A percentile compares a stretch with the other conserved stretches of the same genome.
Conservation (phyloP, 1,140 invertebrate species). For the Drosophila oshimai region DNA sequence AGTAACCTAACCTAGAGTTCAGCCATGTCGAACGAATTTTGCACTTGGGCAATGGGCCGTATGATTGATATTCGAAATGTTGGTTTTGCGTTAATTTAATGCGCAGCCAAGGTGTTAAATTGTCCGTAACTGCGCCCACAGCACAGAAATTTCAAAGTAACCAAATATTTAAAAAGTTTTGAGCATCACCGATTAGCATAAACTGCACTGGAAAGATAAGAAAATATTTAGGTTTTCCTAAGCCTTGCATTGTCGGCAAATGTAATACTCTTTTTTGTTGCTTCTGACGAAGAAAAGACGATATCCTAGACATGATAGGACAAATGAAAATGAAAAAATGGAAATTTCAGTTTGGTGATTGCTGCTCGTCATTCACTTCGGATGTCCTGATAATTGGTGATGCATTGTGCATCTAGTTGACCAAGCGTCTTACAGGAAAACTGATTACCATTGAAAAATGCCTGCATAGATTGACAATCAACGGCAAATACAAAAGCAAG, state of each 20-base stretch:
- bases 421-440: neutral
- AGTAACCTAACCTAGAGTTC: no score
- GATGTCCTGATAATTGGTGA: neutral
- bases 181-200: neutral
- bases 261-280: slow-evolving; percentile 4
- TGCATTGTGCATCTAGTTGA: neutral
- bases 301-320: neutral
- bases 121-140: slow-evolving; percentile 28
- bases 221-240: neutral
- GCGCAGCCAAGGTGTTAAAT: slow-evolving; percentile 36
- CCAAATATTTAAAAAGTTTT: neutral
- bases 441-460: neutral
- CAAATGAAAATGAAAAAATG: slow-evolving; percentile 1
- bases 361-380: neutral
- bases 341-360: neutral
- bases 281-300: neutral
- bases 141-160: neutral
- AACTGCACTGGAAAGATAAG: neutral
- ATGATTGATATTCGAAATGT: slow-evolving; percentile 64
- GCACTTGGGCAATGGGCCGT: slow-evolving; percentile 48
- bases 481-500: neutral
- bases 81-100: slow-evolving; percentile 27
- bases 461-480: neutral
- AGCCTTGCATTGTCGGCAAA: slow-evolving; percentile 1
- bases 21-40: slow-evolving; percentile 33